Evolutionary conservation across 2,888 invertebrate species (phyloP).

Genomic region (Uloborus plumipes): DNA sequence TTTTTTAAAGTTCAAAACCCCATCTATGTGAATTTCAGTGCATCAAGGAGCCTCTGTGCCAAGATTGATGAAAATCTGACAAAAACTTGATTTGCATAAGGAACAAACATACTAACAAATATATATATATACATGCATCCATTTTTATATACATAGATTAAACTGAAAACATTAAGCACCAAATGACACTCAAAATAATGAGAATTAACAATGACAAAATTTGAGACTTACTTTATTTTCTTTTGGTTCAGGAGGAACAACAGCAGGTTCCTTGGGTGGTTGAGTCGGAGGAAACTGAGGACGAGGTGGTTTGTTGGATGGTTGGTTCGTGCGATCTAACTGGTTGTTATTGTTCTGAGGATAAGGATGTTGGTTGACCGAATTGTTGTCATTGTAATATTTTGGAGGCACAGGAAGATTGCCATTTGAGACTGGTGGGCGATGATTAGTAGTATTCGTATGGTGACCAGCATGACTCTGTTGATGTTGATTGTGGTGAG

Average conservation of each 20-base stretch:
- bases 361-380: slow-evolving; percentile 28
- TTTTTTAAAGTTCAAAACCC: too few species aligned
- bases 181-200: too few species aligned
- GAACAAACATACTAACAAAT: too few species aligned
- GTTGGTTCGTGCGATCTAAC: slow-evolving; percentile 11
- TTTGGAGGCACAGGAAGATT: slow-evolving; percentile 28
- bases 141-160: too few species aligned
- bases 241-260: slow-evolving; percentile 32
- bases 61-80: too few species aligned
- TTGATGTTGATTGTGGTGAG: slow-evolving; percentile 21
- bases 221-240: slow-evolving; percentile 38
- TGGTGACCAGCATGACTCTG: slow-evolving; percentile 24
- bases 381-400: slow-evolving; percentile 22
- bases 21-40: too few species aligned
- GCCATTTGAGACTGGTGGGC: slow-evolving; percentile 31
- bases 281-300: slow-evolving; percentile 31
- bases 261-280: slow-evolving; percentile 37
- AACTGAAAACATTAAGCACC: too few species aligned
- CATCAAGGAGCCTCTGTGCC: too few species aligned
- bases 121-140: too few species aligned
- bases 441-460: slow-evolving; percentile 11
- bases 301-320: slow-evolving; percentile 27
- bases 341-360: slow-evolving; percentile 48
- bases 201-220: not conserved
- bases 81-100: too few species aligned